Evolutionary conservation across 2,888 invertebrate species (phyloP).

Genomic region (Scaeva pyrastri): DNA sequence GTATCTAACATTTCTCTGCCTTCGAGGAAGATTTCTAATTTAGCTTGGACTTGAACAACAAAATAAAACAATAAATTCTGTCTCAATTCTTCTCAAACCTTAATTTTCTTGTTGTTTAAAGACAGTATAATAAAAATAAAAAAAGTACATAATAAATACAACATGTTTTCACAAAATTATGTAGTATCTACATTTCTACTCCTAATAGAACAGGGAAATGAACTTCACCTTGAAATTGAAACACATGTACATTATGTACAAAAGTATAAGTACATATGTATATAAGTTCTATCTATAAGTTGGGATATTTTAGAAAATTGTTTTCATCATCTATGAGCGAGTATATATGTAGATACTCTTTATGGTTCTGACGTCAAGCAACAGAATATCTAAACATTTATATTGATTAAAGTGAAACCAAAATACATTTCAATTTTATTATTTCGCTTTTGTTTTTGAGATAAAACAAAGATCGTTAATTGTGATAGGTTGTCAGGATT

Average conservation of each 20-base stretch:
- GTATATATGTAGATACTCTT: not conserved
- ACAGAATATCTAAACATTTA: constrained; percentile 9
- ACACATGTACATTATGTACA: too few relatives aligned
- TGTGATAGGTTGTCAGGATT: constrained; percentile 39
- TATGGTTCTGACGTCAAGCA: constrained; percentile 20
- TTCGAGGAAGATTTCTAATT: constrained; percentile 18
- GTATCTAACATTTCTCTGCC: not conserved
- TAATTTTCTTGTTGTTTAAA: constrained; percentile 14
- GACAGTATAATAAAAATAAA: constrained; percentile 24
- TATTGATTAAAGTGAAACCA: constrained; percentile 36
- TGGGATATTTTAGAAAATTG: constrained; percentile 16
- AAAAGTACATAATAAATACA: constrained; percentile 4
- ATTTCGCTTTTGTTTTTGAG: not conserved
- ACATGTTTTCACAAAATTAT: constrained; percentile 20
- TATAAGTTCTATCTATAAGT: not conserved
- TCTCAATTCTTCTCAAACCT: not conserved
- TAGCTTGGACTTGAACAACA: constrained; percentile 1
- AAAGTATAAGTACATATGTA: not conserved
- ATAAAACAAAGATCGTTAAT: constrained; percentile 31
- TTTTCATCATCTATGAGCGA: not conserved
- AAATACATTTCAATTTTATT: constrained; percentile 24
- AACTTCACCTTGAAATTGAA: constrained; percentile 36
- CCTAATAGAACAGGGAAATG: not conserved
- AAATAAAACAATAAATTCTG: constrained; percentile 8
- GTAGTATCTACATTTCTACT: not conserved